Evolutionary conservation across 2,113 vertebrate genomes (phyloP), one percentile per base, ranked within the genome.

Genomic region (Canis aureus): DNA sequence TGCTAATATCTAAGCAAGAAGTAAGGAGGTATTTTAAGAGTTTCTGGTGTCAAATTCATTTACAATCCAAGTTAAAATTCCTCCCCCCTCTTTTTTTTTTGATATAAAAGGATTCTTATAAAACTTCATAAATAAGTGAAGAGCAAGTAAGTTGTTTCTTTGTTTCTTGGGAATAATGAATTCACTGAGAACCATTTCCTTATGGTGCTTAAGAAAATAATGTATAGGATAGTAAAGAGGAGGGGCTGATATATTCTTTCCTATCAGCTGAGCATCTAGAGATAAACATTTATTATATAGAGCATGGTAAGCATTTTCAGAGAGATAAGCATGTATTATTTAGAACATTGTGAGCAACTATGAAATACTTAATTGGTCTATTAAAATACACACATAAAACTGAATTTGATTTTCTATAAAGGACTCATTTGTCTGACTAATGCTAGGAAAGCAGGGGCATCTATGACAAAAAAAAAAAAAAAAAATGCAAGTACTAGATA

Each of bases 1-100:
- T 90, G 91, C 74, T 98, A 98, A 98, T 98, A 98, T 94, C 95
- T 96, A 97, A 76, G 96, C 88, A 98, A 97, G 97, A 98, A 97
- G 87, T 69, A 55, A 89, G 83, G n/a, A 80, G 64, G 84, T 98
- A 93, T 98, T 98, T 98, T 98, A 97, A 90, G 89, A 83, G 32
- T 57, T 67, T 59, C 84, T 76, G 2, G 55, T 71, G 95, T 94
- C 92, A 87, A 92, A 81, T 67, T 20, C 59, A 85, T 60, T 97
- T 92, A 92, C 0, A 29, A 66, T 79, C 15, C 35, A 64, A 95
- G 25, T 51, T 62, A 79, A 89, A 94, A 82, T 64, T 49, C 51
- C 10, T 71, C 12, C 22, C 32, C 23, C 8, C 32, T 20, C 29
- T 49, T 38, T 43, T 74, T 76, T 51, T 64, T 89, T 78, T 60